A percentile compares a stretch with the other conserved stretches of the same genome.
These are phyloP conservation scores for Argyrosomus regius DNA, from an alignment of 2,797 vertebrate genomes.

Conservation along the genomic window DNA sequence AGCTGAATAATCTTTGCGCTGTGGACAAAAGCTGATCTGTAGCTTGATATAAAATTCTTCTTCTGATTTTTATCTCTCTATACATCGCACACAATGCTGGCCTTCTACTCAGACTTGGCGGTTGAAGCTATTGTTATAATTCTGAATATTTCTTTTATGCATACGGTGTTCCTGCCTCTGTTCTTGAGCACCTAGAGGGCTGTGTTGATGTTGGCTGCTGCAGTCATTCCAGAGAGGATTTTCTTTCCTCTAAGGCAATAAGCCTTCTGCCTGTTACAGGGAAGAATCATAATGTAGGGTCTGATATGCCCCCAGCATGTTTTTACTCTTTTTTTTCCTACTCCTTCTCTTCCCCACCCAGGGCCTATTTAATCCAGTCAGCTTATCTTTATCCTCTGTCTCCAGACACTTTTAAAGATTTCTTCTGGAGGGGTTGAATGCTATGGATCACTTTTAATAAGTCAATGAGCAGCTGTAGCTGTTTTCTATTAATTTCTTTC, in stretches of 20 bases:
- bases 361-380: constrained; percentile 30
- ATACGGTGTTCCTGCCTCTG: constrained; percentile 38
- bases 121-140: constrained; percentile 28
- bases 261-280: constrained; percentile 31
- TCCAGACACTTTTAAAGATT: background rate
- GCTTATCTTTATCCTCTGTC: constrained; percentile 26
- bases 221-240: constrained; percentile 71
- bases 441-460: background rate
- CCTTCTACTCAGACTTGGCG: background rate
- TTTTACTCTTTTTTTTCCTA: background rate
- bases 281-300: constrained; percentile 30
- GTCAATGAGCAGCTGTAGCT: background rate
- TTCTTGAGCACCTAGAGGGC: constrained; percentile 53
- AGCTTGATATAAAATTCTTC: background rate
- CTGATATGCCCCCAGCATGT: constrained; percentile 17
- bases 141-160: constrained; percentile 12
- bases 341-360: constrained; percentile 19
- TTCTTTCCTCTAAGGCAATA: constrained; percentile 57
- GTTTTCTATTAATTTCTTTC: background rate
- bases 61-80: background rate
- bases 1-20: too few species aligned
- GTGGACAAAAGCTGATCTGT: background rate
- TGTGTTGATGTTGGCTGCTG: constrained; percentile 70
- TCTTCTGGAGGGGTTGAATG: background rate
- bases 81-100: background rate